Evolutionary conservation across 37 sponge, comb jelly and placozoan species (phyloP).

Genomic region (Cladorhizidae sp.): DNA sequence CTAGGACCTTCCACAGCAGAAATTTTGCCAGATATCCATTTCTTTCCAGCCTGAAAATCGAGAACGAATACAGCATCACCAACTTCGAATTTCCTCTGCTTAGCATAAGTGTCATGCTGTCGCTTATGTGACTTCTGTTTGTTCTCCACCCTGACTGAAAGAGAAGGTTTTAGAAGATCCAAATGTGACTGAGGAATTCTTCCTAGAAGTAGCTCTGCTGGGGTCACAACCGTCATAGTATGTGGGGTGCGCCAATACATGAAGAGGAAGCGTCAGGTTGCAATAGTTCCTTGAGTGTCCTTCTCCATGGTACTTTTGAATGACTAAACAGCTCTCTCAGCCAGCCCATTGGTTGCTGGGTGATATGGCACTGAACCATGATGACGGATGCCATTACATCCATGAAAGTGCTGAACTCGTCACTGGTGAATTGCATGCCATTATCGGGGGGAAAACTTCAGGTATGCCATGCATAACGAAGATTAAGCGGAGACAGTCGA

Average conservation of each 20-base stretch:
- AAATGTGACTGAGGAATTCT: neutral
- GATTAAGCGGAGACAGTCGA: neutral
- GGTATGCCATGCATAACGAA: constrained; percentile 37
- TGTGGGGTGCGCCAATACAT: constrained; percentile 7
- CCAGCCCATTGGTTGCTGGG: constrained; percentile 12
- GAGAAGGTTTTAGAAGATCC: neutral
- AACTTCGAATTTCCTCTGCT: neutral
- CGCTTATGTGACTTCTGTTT: neutral
- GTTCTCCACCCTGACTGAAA: neutral
- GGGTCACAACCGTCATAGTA: constrained; percentile 7
- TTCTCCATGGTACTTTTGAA: neutral
- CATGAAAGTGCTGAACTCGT: constrained; percentile 1
- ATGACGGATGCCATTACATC: constrained; percentile 10
- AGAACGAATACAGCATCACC: constrained; percentile 11
- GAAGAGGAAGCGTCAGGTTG: neutral
- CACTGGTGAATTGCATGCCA: constrained; percentile 26
- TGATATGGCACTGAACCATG: neutral
- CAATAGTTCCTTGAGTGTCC: neutral
- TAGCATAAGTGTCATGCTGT: neutral
- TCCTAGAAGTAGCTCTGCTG: neutral
- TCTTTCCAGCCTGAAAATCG: neutral
- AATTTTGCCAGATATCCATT: constrained; percentile 16
- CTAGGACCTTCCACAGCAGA: neutral
- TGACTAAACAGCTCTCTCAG: constrained; percentile 4
- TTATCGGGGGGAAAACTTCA: constrained; percentile 25